A percentile compares a stretch with the other conserved stretches of the same genome.
Conservation (phyloP, 2,113 vertebrate genomes). For the Cairina moschata region DNA sequence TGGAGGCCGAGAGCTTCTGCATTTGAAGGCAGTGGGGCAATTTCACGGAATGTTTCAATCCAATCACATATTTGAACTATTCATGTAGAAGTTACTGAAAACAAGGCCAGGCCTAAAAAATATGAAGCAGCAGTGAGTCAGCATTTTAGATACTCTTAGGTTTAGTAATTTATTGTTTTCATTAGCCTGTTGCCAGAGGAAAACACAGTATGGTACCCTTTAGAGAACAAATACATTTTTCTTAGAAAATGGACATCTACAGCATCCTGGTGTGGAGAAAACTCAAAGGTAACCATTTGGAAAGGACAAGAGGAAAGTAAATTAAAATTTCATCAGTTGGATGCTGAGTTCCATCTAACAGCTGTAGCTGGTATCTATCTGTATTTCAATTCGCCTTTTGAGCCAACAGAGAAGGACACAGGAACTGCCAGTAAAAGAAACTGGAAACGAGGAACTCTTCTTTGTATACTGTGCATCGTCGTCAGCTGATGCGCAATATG, state of each 20-base stretch:
- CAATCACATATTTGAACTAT: slow-evolving; percentile 24
- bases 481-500: no score
- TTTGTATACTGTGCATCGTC: not conserved
- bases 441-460: not conserved
- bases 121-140: slow-evolving; percentile 2
- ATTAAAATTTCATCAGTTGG: slow-evolving; percentile 40
- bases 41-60: slow-evolving; percentile 69
- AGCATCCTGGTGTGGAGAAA: not conserved
- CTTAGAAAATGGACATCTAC: slow-evolving; percentile 31
- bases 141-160: slow-evolving; percentile 4
- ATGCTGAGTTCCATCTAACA: not conserved
- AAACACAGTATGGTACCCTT: slow-evolving; percentile 12
- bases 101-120: slow-evolving; percentile 53
- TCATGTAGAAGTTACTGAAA: slow-evolving; percentile 71
- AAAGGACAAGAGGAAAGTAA: slow-evolving; percentile 36
- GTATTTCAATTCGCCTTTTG: slow-evolving; percentile 1
- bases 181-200: slow-evolving; percentile 30
- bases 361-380: not conserved
- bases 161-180: slow-evolving; percentile 66
- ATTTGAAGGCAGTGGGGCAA: slow-evolving; percentile 35
- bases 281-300: slow-evolving; percentile 8
- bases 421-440: not conserved
- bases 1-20: not conserved
- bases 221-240: slow-evolving; percentile 55
- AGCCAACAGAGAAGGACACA: not conserved